phyloP scores from a whole-genome alignment of 1,140 invertebrate genomes.

The Procambarus virginalis region DNA sequence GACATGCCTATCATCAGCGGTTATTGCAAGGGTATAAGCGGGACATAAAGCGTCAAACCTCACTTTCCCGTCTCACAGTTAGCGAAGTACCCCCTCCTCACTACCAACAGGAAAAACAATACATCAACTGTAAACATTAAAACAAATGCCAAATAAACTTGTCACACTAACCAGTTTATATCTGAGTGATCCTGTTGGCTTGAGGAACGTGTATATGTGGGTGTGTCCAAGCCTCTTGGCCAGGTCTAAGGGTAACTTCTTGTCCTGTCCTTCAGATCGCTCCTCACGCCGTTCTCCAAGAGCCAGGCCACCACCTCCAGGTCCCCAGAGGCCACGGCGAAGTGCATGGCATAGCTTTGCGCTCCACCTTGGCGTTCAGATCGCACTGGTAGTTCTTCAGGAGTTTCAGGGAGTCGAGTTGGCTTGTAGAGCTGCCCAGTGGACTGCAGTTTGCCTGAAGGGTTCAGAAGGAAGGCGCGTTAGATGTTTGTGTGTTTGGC shows the following conservation, averaged over 20 bases:
- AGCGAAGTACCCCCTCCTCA: too few relatives aligned
- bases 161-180: neutral
- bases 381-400: constrained; percentile 5
- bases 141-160: too few relatives aligned
- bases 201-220: neutral
- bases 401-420: neutral
- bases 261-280: neutral
- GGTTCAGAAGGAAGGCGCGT: too few relatives aligned
- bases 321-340: neutral
- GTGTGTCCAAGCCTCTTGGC: neutral
- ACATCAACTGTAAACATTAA: too few relatives aligned
- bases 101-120: too few relatives aligned
- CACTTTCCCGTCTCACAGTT: too few relatives aligned
- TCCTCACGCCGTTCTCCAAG: constrained; percentile 9
- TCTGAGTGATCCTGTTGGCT: neutral
- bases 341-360: neutral
- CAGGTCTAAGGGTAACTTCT: neutral
- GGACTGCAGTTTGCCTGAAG: constrained; percentile 2
- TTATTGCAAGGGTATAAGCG: too few relatives aligned
- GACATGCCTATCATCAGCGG: too few relatives aligned
- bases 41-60: too few relatives aligned
- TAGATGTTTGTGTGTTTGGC: too few relatives aligned
- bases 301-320: constrained; percentile 25
- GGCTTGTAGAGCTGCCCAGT: neutral
- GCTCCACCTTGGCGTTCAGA: neutral